These are phyloP conservation scores for Pseudomyrmex pallidus DNA, from an alignment of 1,140 invertebrate genomes.

Conservation along the genomic window DNA sequence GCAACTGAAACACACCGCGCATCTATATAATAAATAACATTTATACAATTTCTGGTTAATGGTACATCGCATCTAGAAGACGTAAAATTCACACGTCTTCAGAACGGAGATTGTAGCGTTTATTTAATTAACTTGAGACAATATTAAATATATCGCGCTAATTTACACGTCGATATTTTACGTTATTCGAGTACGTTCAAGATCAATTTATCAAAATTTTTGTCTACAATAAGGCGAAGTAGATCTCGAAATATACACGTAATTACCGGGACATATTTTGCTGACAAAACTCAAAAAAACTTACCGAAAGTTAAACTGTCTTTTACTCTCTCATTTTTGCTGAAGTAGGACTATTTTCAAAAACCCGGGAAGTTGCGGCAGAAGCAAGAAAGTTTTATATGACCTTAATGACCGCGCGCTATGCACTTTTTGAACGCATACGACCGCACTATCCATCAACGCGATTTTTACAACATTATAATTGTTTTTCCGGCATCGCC, in stretches of 20 bases:
- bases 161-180: neutral
- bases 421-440: neutral
- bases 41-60: neutral
- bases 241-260: neutral
- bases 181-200: neutral
- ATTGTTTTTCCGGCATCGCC: constrained; percentile 15
- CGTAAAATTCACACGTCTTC: neutral
- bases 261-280: constrained; percentile 18
- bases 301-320: neutral
- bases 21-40: constrained; percentile 21
- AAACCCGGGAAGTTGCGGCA: neutral
- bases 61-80: neutral
- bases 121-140: neutral
- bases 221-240: neutral
- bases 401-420: constrained; percentile 22
- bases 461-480: constrained; percentile 35
- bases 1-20: neutral
- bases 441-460: constrained; percentile 6
- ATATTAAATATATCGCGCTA: neutral
- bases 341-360: neutral
- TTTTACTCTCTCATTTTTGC: neutral
- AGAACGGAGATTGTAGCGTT: neutral
- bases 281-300: constrained; percentile 18
- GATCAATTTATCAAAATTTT: neutral
- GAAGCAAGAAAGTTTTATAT: constrained; percentile 36